phyloP scores from a whole-genome alignment of 2,888 invertebrate species.

The Mesoligia furuncula region DNA sequence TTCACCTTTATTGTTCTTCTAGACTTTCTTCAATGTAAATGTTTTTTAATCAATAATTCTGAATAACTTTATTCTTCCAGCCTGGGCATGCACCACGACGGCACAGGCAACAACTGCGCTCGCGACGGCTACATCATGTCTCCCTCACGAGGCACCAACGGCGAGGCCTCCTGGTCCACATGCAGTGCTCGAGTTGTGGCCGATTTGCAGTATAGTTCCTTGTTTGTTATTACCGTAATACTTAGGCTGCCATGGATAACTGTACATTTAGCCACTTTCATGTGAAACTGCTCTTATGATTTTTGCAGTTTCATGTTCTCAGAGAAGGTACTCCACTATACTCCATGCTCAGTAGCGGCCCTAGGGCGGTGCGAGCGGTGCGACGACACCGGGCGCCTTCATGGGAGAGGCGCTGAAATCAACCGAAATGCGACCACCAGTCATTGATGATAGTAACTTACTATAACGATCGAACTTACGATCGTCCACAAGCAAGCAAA shows the following conservation, averaged over 20 bases:
- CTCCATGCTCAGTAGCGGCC: too few species aligned
- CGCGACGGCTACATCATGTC: constrained; percentile 96
- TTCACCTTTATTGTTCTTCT: not conserved
- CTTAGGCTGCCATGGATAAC: not conserved
- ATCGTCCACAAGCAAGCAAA: too few species aligned
- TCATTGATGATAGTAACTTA: too few species aligned
- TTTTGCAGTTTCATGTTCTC: not conserved
- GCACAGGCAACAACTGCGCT: constrained; percentile 93
- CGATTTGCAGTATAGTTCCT: constrained; percentile 88
- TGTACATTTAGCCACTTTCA: not conserved
- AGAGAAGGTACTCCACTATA: not conserved
- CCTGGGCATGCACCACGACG: constrained; percentile 95
- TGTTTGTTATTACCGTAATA: constrained; percentile 27
- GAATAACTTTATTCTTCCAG: constrained; percentile 82
- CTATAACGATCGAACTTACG: too few species aligned
- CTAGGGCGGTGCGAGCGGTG: too few species aligned
- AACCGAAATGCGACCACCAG: too few species aligned
- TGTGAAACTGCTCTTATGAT: not conserved
- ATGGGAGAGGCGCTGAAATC: too few species aligned
- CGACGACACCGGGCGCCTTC: too few species aligned
- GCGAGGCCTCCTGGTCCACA: constrained; percentile 94
- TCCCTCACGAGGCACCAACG: constrained; percentile 94
- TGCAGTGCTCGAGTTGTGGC: constrained; percentile 93
- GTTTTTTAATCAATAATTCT: constrained; percentile 8
- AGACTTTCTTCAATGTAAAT: not conserved